These are phyloP conservation scores for Creontiades dilutus DNA, from an alignment of 2,888 invertebrate species.

Conservation along the genomic window DNA sequence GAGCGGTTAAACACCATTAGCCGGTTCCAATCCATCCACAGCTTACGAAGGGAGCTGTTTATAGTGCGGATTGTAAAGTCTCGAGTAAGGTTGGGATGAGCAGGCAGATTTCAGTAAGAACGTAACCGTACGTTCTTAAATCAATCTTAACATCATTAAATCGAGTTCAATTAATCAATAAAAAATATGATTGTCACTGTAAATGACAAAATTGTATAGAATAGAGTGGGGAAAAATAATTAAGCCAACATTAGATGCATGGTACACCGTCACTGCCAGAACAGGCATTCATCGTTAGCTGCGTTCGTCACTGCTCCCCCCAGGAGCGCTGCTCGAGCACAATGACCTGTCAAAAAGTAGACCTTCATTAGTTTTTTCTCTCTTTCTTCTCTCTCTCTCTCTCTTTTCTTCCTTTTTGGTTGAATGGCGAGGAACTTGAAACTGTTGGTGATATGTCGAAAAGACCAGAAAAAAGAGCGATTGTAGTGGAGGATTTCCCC, in stretches of 20 bases:
- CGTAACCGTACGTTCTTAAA: no score
- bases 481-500: neutral
- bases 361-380: slow-evolving; percentile 12
- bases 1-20: no score
- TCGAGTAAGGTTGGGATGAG: no score
- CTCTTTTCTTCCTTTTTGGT: neutral
- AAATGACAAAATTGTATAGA: neutral
- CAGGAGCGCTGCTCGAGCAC: neutral
- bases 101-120: no score
- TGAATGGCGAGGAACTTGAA: neutral
- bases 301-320: neutral
- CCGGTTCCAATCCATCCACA: no score
- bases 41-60: no score
- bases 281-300: slow-evolving; percentile 28
- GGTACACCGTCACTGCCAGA: neutral
- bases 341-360: slow-evolving; percentile 39
- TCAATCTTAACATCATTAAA: no score
- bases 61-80: no score
- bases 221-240: neutral
- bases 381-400: neutral
- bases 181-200: neutral
- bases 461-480: neutral
- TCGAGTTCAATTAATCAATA: no score
- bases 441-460: slow-evolving; percentile 22
- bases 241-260: neutral